Conservation (phyloP, 2,888 invertebrate species). For the Xestobium rufovillosum region DNA sequence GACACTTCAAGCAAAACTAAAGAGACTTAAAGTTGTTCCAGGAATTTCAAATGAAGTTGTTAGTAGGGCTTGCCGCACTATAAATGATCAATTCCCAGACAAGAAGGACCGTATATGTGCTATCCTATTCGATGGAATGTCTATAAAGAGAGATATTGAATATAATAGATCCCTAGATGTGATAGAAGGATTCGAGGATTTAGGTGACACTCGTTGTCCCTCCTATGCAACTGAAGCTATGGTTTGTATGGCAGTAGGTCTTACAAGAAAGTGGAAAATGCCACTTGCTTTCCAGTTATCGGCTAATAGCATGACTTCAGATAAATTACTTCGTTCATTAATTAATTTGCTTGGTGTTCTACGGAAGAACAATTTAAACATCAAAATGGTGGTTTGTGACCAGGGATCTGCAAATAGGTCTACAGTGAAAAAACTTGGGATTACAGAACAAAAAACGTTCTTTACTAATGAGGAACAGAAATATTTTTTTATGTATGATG, state of each 20-base stretch:
- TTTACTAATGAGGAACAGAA: neutral
- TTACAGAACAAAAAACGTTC: neutral
- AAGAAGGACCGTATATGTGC: neutral
- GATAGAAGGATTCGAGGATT: slow-evolving; percentile 1
- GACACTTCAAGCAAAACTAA: neutral
- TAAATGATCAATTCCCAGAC: neutral
- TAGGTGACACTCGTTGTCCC: slow-evolving; percentile 1
- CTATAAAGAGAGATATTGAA: neutral
- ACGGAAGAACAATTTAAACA: neutral
- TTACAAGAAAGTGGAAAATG: slow-evolving; percentile 1
- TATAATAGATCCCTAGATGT: neutral
- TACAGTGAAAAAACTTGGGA: neutral
- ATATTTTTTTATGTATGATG: neutral
- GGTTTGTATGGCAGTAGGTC: neutral
- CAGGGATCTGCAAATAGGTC: neutral
- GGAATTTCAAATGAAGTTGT: neutral
- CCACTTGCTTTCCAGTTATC: neutral
- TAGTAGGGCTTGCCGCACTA: neutral
- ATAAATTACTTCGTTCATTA: neutral
- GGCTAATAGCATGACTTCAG: neutral
- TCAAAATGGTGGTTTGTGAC: neutral
- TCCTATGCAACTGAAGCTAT: neutral
- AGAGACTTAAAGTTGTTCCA: neutral
- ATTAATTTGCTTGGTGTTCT: neutral
- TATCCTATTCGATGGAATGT: slow-evolving; percentile 1